These are phyloP conservation scores for Mohoua ochrocephala DNA, from an alignment of 2,113 vertebrate genomes.

Conservation along the genomic window DNA sequence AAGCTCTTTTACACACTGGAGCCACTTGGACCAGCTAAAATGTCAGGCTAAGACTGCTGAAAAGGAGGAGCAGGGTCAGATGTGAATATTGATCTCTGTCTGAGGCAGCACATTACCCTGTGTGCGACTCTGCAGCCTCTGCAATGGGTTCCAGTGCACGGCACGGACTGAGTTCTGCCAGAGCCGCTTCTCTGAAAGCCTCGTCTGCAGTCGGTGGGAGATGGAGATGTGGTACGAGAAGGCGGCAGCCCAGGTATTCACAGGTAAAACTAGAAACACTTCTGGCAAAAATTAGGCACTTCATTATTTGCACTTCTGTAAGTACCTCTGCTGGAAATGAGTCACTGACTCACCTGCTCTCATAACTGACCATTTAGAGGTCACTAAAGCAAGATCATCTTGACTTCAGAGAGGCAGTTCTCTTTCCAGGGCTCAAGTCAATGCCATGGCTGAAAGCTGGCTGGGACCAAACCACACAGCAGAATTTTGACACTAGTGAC, in stretches of 20 bases:
- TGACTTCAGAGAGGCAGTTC: background rate
- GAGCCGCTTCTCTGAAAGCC: background rate
- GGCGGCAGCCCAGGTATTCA: background rate
- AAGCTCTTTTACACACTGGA: background rate
- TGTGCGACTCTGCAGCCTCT: fast-evolving
- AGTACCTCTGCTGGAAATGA: background rate
- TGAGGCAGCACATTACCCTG: background rate
- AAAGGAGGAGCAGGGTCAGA: background rate
- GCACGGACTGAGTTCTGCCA: background rate
- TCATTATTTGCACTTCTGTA: background rate
- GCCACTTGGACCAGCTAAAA: background rate
- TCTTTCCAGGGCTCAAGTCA: background rate
- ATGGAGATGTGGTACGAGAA: background rate
- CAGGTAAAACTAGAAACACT: background rate
- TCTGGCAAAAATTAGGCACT: background rate
- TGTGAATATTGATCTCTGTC: background rate
- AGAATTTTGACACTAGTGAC: background rate
- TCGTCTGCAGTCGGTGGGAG: fast-evolving
- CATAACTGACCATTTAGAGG: background rate
- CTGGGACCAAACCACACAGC: background rate
- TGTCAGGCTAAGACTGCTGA: background rate
- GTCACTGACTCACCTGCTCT: background rate
- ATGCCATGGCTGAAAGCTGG: background rate
- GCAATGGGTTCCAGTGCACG: fast-evolving
- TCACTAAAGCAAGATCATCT: background rate